These are phyloP conservation scores for Rhinichthys klamathensis DNA, from an alignment of 2,113 vertebrate genomes.

Conservation along the genomic window DNA sequence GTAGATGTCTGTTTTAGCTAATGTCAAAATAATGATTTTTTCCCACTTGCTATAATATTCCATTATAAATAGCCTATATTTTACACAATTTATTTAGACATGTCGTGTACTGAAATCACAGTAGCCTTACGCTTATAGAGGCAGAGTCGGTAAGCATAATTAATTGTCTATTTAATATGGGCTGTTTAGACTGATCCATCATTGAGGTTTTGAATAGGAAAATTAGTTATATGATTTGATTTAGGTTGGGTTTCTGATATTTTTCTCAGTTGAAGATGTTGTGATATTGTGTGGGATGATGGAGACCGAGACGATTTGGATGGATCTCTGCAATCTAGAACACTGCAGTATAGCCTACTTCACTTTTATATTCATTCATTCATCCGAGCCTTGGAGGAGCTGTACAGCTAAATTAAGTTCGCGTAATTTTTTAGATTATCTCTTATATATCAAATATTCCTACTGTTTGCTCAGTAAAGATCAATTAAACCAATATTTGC, in stretches of 20 bases:
- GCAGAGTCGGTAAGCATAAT: neutral
- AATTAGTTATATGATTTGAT: neutral
- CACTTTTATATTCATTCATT: neutral
- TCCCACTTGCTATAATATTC: neutral
- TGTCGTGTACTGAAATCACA: neutral
- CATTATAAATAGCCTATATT: neutral
- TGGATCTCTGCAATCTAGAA: neutral
- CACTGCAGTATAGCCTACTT: neutral
- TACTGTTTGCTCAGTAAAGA: constrained; percentile 67
- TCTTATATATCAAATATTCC: neutral
- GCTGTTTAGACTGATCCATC: neutral
- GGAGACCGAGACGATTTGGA: constrained; percentile 12
- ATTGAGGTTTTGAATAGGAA: neutral
- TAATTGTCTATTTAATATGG: neutral
- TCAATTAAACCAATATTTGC: constrained; percentile 77
- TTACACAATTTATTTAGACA: neutral
- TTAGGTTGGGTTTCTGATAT: neutral
- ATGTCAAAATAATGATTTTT: neutral
- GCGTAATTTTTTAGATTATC: neutral
- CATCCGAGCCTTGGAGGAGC: no score
- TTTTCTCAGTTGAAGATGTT: neutral
- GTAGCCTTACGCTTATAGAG: neutral
- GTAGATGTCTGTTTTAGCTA: neutral
- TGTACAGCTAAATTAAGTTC: neutral
- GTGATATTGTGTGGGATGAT: constrained; percentile 22